Evolutionary conservation across 37 sponge, comb jelly and placozoan genomes (phyloP).

Genomic region (Tethya wilhelma): DNA sequence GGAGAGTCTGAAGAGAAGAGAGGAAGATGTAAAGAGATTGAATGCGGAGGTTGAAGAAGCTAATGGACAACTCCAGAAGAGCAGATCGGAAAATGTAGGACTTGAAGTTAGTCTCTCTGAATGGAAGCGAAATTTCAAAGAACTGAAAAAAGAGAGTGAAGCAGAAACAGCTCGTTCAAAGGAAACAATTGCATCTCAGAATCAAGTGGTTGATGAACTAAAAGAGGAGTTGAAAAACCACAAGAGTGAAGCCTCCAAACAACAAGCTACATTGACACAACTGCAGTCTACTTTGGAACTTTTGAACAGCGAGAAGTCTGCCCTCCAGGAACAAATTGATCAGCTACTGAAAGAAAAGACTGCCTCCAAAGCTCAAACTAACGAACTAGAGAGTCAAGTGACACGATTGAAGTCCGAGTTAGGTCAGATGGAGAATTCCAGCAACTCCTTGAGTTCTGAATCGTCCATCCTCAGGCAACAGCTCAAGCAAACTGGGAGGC

Average conservation of each 20-base stretch:
- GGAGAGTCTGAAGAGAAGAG: background rate
- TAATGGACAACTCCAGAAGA: constrained; percentile 8
- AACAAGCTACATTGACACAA: background rate
- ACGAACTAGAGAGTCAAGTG: background rate
- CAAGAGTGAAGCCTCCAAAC: background rate
- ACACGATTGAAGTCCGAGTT: background rate
- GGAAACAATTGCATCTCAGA: background rate
- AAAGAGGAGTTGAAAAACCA: constrained; percentile 13
- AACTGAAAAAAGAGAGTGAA: background rate
- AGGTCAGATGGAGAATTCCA: background rate
- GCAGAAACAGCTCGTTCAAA: constrained; percentile 12
- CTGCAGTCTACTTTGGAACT: constrained; percentile 17
- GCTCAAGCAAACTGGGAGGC: background rate
- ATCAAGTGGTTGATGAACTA: background rate
- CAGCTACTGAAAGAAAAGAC: background rate
- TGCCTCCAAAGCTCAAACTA: background rate
- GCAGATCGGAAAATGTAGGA: constrained; percentile 7
- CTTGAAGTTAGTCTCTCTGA: background rate
- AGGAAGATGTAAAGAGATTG: constrained; percentile 7
- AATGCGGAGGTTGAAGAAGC: background rate
- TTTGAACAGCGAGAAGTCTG: background rate
- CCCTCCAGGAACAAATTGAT: background rate
- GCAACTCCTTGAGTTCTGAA: background rate
- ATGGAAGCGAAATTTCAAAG: constrained; percentile 17
- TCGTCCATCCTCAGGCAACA: constrained; percentile 15